Evolutionary conservation across 2,797 vertebrate species (phyloP).

Genomic region (Agapornis canus): DNA sequence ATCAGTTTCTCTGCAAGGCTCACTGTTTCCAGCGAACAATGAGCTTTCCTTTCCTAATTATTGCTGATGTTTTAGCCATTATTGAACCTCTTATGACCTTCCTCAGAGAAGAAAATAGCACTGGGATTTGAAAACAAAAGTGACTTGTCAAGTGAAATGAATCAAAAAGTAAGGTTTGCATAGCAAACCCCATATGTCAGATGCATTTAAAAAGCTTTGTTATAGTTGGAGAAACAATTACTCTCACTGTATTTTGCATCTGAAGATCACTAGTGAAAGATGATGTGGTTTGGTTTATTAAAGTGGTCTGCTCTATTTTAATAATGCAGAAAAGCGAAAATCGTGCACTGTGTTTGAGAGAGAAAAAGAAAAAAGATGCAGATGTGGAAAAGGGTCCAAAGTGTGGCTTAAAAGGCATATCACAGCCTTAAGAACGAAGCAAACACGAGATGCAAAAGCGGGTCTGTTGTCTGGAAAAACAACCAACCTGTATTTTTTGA

Average conservation of each 20-base stretch:
- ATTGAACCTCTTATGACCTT: constrained; percentile 22
- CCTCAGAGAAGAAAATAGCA: constrained; percentile 27
- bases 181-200: neutral
- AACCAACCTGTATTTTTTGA: neutral
- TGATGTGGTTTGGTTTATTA: neutral
- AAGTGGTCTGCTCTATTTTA: constrained; percentile 27
- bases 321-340: constrained; percentile 28
- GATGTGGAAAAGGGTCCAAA: constrained; percentile 42
- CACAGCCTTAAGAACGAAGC: constrained; percentile 35
- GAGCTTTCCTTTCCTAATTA: constrained; percentile 40
- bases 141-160: constrained; percentile 30
- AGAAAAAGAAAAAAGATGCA: neutral
- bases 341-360: neutral
- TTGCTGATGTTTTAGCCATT: constrained; percentile 51
- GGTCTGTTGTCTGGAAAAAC: constrained; percentile 8
- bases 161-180: neutral
- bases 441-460: constrained; percentile 3
- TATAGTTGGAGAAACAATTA: constrained; percentile 64
- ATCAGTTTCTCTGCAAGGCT: constrained; percentile 10
- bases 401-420: constrained; percentile 24
- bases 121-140: constrained; percentile 35
- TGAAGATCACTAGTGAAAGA: constrained; percentile 57
- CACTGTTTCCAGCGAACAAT: constrained; percentile 55
- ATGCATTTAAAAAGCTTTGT: constrained; percentile 41
- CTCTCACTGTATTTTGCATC: constrained; percentile 40